Percentiles rank a stretch among this genome's conserved stretches.
These are phyloP conservation scores for Ovis canadensis DNA, from an alignment of 2,113 vertebrate species.

Conservation along the genomic window DNA sequence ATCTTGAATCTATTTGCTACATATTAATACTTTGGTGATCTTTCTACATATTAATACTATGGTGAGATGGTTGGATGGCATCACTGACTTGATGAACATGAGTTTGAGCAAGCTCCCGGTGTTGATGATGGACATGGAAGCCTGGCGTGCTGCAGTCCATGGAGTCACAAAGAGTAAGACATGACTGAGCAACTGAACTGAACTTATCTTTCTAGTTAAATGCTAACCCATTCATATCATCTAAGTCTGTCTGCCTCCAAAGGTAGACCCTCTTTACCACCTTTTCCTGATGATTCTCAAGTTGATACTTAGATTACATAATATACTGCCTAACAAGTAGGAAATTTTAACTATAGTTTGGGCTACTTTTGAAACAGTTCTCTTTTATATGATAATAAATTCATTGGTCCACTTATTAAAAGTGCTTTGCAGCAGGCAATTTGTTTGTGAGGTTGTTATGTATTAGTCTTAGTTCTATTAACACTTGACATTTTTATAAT, in stretches of 20 bases:
- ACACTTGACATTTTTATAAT: not conserved
- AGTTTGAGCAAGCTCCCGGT: not conserved
- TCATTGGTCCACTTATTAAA: not conserved
- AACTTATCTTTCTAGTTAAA: not conserved
- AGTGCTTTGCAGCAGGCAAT: not conserved
- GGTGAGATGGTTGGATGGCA: not conserved
- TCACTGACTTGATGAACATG: not conserved
- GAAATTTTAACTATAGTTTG: not conserved
- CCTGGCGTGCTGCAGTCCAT: not conserved
- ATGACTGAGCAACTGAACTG: not conserved
- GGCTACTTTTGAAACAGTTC: not conserved
- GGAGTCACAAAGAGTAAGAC: not conserved
- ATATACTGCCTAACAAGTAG: not conserved
- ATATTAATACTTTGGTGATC: not conserved
- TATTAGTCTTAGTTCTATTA: slow-evolving; percentile 13
- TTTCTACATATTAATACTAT: not conserved
- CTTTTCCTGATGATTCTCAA: not conserved
- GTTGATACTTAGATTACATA: not conserved
- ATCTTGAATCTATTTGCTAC: not conserved
- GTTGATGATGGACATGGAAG: not conserved
- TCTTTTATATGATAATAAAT: not conserved
- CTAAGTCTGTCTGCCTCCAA: not conserved
- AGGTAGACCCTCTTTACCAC: not conserved
- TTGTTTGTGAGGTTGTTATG: not conserved
- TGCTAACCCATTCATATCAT: not conserved